Base-by-base conservation (phyloP, 2,797 vertebrate species). In the Chelonia mydas region DNA sequence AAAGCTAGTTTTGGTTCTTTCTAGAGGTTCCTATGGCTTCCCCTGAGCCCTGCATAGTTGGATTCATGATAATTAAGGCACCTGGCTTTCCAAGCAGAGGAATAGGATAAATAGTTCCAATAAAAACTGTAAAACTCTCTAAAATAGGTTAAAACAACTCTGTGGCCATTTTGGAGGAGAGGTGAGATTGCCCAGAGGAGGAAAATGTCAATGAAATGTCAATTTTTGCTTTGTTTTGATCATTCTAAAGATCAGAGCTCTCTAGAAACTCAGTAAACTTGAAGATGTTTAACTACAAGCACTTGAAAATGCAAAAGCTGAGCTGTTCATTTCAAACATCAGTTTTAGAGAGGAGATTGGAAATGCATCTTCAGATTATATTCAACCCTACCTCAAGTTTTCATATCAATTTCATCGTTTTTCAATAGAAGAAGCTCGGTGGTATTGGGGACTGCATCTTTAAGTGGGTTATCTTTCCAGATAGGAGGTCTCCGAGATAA, bases 111-210 rank as follows among this genome's bases (percentile, higher is more conserved):
- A 72, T 3, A 25, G 54, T 33, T 77, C 45, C 91, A 5, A 3
- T 21, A 37, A 68, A 68, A 68, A n/a, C 17, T 8, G 33, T 68
- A 68, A 37, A 37, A 0, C 1, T 19, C 83, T 88, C n/a, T 11
- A 51, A 5, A 50, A 9, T 1, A 6, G 10, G 3, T 5, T 3
- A 50, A 53, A 47, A 1, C 25, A 82, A 51, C 3, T 0, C 0
- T 0, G 4, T 33, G 81, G 84, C 23, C 2, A 0, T 13, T 21
- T 27, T 1, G 15, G 78, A 76, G 23, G 2, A 10, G 10, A 80
- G 90, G 50, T 8, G 16, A 21, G 2, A 8, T 7, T 10, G 81
- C 15, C 19, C 41, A n/a, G 47, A 57, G 74, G 86, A 7, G 21
- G 16, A 37, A 51, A 72, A 37, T 4, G 15, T 50, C 9, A 72